phyloP scores from a whole-genome alignment of 2,113 vertebrate species.

The Prionailurus bengalensis region DNA sequence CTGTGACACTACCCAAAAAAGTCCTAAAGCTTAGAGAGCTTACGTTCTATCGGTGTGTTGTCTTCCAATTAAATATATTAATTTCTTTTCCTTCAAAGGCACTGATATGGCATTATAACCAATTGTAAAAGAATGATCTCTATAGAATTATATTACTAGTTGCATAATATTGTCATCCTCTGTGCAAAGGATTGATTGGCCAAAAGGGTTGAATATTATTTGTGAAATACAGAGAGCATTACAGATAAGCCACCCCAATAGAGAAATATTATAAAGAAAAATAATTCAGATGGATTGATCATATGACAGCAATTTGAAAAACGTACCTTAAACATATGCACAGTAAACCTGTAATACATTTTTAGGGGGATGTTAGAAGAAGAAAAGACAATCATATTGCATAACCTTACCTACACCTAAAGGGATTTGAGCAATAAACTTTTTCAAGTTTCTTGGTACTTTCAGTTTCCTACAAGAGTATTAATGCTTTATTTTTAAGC shows the following conservation, averaged over 20 bases:
- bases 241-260: background rate
- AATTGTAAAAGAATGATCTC: slow-evolving; percentile 38
- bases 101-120: background rate
- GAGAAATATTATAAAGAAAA: slow-evolving; percentile 40
- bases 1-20: background rate
- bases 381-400: slow-evolving; percentile 34
- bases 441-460: slow-evolving; percentile 46
- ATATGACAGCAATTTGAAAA: slow-evolving; percentile 43
- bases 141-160: slow-evolving; percentile 23
- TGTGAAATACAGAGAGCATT: slow-evolving; percentile 28
- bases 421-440: slow-evolving; percentile 11
- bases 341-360: slow-evolving; percentile 13
- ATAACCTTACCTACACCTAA: slow-evolving; percentile 32
- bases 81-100: background rate
- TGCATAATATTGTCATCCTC: background rate
- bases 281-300: background rate
- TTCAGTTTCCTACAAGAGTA: slow-evolving; percentile 36
- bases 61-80: slow-evolving; percentile 48
- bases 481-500: slow-evolving; percentile 66
- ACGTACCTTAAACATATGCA: slow-evolving; percentile 16
- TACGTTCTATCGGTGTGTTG: background rate
- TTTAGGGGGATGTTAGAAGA: slow-evolving; percentile 60
- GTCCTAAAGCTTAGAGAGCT: background rate
- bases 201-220: background rate
- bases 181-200: background rate